A percentile compares a stretch with the other conserved stretches of the same genome.
These are phyloP conservation scores for Amphipyra tragopoginis DNA, from an alignment of 2,888 invertebrate species.

Conservation along the genomic window DNA sequence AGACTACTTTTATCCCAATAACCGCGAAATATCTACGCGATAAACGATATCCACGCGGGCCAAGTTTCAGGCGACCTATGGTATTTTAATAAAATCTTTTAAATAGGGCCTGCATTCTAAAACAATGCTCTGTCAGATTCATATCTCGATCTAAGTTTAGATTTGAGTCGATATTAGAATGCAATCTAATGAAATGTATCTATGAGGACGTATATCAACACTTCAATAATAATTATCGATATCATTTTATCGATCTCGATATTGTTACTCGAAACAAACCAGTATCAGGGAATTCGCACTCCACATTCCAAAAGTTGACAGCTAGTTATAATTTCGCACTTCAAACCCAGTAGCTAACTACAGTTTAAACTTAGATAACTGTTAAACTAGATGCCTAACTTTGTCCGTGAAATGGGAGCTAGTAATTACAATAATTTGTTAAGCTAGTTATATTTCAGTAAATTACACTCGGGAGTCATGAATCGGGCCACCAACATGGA, in stretches of 20 bases:
- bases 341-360: slow-evolving; percentile 42
- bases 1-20: no score
- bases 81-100: no score
- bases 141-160: no score
- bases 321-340: slow-evolving; percentile 47
- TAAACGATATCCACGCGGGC: no score
- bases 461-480: not conserved
- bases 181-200: slow-evolving; percentile 13
- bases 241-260: slow-evolving; percentile 39
- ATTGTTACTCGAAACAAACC: slow-evolving; percentile 49
- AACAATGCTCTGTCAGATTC: no score
- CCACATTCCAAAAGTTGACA: slow-evolving; percentile 47
- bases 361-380: slow-evolving; percentile 41
- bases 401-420: slow-evolving; percentile 37
- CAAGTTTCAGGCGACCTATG: no score
- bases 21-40: no score
- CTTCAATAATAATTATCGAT: slow-evolving; percentile 31
- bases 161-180: no score
- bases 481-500: no score
- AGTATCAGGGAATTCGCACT: slow-evolving; percentile 45
- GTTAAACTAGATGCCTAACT: slow-evolving; percentile 27
- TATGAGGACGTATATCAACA: slow-evolving; percentile 19
- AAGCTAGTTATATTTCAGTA: slow-evolving; percentile 2
- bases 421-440: slow-evolving; percentile 23
- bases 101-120: no score